These are phyloP conservation scores for Serranus cabrilla DNA, from an alignment of 2,797 vertebrate species.

Conservation along the genomic window DNA sequence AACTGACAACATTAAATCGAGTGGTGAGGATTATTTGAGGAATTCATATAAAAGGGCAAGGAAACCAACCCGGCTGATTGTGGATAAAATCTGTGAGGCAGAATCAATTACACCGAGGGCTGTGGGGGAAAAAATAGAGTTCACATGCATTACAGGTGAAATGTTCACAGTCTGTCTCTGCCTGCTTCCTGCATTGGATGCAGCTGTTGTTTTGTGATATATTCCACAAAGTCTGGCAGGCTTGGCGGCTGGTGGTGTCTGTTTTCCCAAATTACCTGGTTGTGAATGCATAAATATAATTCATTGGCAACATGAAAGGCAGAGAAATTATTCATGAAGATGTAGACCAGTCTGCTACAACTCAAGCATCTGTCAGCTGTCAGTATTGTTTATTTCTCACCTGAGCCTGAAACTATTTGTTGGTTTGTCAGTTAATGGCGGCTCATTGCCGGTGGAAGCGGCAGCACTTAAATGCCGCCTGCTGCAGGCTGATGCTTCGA, in stretches of 20 bases:
- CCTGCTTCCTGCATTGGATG: conserved; percentile 29
- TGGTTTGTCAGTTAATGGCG: conserved; percentile 71
- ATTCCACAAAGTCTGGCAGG: conserved; percentile 51
- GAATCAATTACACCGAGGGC: conserved; percentile 40
- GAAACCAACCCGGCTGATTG: conserved; percentile 29
- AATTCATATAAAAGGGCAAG: conserved; percentile 5
- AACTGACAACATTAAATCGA: conserved; percentile 10
- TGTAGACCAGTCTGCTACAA: conserved; percentile 58
- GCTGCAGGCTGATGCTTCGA: conserved; percentile 66
- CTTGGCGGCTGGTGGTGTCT: conserved; percentile 45
- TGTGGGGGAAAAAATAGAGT: conserved; percentile 26
- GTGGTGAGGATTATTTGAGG: not conserved
- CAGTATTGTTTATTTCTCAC: conserved; percentile 78
- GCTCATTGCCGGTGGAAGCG: conserved; percentile 55
- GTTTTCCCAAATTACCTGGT: conserved; percentile 65
- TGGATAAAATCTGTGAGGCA: conserved; percentile 27
- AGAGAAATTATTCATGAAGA: conserved; percentile 73
- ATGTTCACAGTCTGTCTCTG: conserved; percentile 26
- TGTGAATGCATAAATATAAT: conserved; percentile 64
- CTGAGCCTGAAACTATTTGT: conserved; percentile 74
- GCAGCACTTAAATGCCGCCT: conserved; percentile 56
- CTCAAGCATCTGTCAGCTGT: conserved; percentile 79
- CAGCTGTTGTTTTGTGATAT: conserved; percentile 57
- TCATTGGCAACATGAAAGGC: conserved; percentile 68
- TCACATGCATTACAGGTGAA: conserved; percentile 55